These are phyloP conservation scores for Onchidella celtica DNA, from an alignment of 2,888 invertebrate genomes.

Conservation along the genomic window DNA sequence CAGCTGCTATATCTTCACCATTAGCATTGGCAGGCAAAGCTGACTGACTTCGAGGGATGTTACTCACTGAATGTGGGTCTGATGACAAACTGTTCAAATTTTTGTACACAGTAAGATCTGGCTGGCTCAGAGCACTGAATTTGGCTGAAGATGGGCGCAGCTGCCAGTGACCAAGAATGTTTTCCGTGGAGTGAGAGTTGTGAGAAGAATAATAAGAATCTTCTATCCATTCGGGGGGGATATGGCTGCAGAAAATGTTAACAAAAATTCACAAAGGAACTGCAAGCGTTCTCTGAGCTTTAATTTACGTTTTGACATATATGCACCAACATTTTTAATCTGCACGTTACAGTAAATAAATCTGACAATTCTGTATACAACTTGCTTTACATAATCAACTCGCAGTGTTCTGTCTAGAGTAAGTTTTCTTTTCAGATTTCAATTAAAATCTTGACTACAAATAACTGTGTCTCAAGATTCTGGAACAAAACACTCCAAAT, in stretches of 20 bases:
- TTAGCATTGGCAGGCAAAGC: conserved; percentile 17
- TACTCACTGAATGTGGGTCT: conserved; percentile 1
- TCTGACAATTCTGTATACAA: too few species aligned
- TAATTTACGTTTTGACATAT: too few species aligned
- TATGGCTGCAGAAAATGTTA: conserved; percentile 11
- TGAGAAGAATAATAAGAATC: conserved; percentile 3
- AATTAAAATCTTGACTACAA: too few species aligned
- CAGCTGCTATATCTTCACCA: background rate
- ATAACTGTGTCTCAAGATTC: too few species aligned
- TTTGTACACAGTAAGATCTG: conserved; percentile 58
- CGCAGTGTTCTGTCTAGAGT: too few species aligned
- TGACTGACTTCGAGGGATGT: conserved; percentile 44
- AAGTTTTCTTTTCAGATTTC: too few species aligned
- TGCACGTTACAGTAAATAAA: too few species aligned
- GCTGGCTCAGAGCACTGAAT: conserved; percentile 65
- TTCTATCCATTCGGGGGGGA: conserved; percentile 54
- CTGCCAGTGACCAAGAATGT: conserved; percentile 48
- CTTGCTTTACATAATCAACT: too few species aligned
- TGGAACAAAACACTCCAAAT: too few species aligned
- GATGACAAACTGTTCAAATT: background rate
- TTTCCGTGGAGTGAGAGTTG: conserved; percentile 29
- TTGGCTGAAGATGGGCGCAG: conserved; percentile 27
- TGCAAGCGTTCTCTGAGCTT: too few species aligned
- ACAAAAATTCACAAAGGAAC: too few species aligned
- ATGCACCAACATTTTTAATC: too few species aligned